phyloP scores from a whole-genome alignment of 1,140 invertebrate species.

The Conopomorpha cramerella region DNA sequence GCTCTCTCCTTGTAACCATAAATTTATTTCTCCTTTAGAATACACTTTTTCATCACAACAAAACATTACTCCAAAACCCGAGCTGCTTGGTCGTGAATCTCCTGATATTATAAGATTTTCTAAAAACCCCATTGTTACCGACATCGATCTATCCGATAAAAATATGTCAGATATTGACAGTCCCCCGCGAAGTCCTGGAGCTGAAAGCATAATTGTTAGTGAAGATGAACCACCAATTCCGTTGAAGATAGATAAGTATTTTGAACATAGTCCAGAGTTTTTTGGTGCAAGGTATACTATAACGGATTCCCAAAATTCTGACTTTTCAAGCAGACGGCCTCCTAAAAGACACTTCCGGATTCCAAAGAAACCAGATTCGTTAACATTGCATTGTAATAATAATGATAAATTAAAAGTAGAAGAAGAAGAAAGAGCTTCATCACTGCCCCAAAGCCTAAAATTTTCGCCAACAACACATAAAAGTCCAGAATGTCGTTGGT shows the following conservation, averaged over 20 bases:
- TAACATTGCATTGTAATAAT: constrained; percentile 34
- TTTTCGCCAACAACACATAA: constrained; percentile 19
- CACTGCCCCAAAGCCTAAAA: constrained; percentile 43
- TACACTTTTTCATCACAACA: constrained; percentile 24
- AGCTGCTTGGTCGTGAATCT: too few species aligned
- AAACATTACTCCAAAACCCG: too few species aligned
- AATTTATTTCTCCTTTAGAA: constrained; percentile 18
- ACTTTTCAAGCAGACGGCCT: constrained; percentile 40
- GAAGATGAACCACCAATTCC: constrained; percentile 57
- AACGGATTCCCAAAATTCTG: constrained; percentile 38
- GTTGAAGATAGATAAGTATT: constrained; percentile 59
- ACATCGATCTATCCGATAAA: constrained; percentile 51
- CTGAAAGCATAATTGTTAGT: constrained; percentile 47
- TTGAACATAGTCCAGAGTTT: constrained; percentile 60
- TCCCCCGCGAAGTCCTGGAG: constrained; percentile 38
- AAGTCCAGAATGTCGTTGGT: constrained; percentile 16
- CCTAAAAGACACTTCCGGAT: constrained; percentile 33
- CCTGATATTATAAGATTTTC: too few species aligned
- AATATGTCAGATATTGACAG: constrained; percentile 43
- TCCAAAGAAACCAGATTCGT: constrained; percentile 45
- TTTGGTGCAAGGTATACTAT: constrained; percentile 43
- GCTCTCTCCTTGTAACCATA: constrained; percentile 23
- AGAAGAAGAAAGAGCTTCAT: constrained; percentile 41
- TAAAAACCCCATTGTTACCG: constrained; percentile 50
- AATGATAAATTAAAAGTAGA: constrained; percentile 26